Evolutionary conservation across 2,888 invertebrate species (phyloP), one percentile per base, ranked within the genome.

Genomic region (Temnothorax ravouxi): DNA sequence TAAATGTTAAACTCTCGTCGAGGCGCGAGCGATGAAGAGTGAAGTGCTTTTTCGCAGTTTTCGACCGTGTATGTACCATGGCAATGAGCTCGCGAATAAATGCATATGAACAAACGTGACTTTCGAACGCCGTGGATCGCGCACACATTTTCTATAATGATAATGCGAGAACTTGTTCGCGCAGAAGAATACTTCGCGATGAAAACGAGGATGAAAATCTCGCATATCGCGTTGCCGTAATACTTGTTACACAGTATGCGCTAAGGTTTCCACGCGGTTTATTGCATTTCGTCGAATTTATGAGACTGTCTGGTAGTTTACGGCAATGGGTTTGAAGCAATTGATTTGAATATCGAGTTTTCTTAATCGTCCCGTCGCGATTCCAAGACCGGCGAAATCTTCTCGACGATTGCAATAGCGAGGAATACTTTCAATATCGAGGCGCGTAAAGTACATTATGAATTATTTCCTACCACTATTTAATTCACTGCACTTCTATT

Each of bases 81-180:
- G 47, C 66, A 34, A 25, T 44, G 52, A 69, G 72, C 64, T 29
- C n/a, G 50, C 29, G 67, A 76, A 80, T 71, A 86, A 84, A 83
- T 79, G 80, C 59, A 52, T 66, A 29, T 15, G 29, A 4, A 44
- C 71, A 47, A 77, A 69, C 67, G 74, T 74, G 74, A 66, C 77
- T 67, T 74, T 52, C 34, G 69, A 25, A 59, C 29, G 21, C 64
- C 38, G 67, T 69, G 86, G 66, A 71, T 84, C 80, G 75, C 80
- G 77, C 72, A 47, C 67, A 75, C 84, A 41, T 85, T 87, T 91
- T 88, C 67, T 80, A 87, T 80, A 87, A 91, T 87, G 85, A 85
- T 91, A 88, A 91, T 87, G 86, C 86, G 88, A 86, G 84, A 90
- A 91, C 86, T 90, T 88, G 84, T 34, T 64, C 74, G 47, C 61